Conservation (phyloP, 2,888 invertebrate genomes). For the Caenorhabditis sulstoni region DNA sequence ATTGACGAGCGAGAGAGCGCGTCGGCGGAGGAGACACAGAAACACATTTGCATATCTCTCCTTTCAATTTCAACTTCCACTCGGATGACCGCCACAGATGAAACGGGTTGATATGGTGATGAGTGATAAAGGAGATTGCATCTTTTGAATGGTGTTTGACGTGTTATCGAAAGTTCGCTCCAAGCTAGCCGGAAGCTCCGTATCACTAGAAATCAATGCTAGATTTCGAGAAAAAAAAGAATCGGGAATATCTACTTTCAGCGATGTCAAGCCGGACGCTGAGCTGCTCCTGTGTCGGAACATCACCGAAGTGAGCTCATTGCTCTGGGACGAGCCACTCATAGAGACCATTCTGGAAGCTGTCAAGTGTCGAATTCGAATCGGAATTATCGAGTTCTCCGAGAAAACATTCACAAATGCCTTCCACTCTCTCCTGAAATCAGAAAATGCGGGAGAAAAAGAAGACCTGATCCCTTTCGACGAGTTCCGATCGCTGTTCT, state of each 20-base stretch:
- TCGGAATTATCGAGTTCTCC: slow-evolving; percentile 51
- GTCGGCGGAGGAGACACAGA: slow-evolving; percentile 7
- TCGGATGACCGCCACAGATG: slow-evolving; percentile 28
- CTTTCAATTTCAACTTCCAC: slow-evolving; percentile 18
- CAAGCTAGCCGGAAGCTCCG: no score
- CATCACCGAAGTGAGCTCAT: slow-evolving; percentile 34
- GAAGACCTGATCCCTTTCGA: slow-evolving; percentile 37
- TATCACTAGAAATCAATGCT: no score
- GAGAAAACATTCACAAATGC: slow-evolving; percentile 36
- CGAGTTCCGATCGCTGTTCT: slow-evolving; percentile 39
- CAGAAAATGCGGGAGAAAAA: neutral
- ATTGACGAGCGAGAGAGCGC: slow-evolving; percentile 24
- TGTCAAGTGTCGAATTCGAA: slow-evolving; percentile 42
- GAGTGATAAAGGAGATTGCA: slow-evolving; percentile 22
- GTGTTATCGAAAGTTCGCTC: neutral
- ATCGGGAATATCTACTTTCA: slow-evolving; percentile 32
- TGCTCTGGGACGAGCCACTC: slow-evolving; percentile 53
- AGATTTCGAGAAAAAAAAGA: no score
- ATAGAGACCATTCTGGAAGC: slow-evolving; percentile 45
- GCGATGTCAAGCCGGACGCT: slow-evolving; percentile 41
- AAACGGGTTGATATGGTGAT: slow-evolving; percentile 48
- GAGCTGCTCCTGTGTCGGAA: slow-evolving; percentile 52
- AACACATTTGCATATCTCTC: slow-evolving; percentile 45
- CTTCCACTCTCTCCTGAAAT: slow-evolving; percentile 5
- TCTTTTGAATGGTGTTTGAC: slow-evolving; percentile 26